A percentile compares a stretch with the other conserved stretches of the same genome.
Evolutionary conservation across 2,888 invertebrate species (phyloP).

Genomic region (Tetanocera ferruginea): DNA sequence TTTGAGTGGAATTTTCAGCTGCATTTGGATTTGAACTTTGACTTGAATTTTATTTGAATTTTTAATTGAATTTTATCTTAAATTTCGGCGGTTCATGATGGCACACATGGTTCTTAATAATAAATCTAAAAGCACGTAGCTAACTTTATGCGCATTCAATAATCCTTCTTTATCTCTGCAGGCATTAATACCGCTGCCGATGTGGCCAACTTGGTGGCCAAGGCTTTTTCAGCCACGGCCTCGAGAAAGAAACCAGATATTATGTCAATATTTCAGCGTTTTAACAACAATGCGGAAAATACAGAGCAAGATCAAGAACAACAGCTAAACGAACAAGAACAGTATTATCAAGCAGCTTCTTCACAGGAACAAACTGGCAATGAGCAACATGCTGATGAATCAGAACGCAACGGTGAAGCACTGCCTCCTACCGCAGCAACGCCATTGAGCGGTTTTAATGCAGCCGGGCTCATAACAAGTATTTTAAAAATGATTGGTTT

Average conservation of each 20-base stretch:
- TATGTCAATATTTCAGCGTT: constrained; percentile 56
- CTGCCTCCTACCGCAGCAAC: constrained; percentile 7
- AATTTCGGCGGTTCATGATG: too few species aligned
- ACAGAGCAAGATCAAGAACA: constrained; percentile 37
- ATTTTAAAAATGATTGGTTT: constrained; percentile 81
- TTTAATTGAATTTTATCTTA: too few species aligned
- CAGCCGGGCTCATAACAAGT: constrained; percentile 62
- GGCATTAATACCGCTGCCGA: constrained; percentile 72
- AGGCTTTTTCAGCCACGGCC: constrained; percentile 69
- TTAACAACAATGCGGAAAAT: constrained; percentile 11
- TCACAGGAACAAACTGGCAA: constrained; percentile 48
- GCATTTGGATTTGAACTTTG: too few species aligned
- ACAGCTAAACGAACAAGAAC: constrained; percentile 37
- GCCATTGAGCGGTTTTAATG: constrained; percentile 48
- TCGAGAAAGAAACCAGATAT: constrained; percentile 54
- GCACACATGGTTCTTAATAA: too few species aligned
- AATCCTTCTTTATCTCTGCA: constrained; percentile 37
- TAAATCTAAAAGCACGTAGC: too few species aligned
- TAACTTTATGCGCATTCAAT: too few species aligned
- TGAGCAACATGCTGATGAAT: constrained; percentile 34
- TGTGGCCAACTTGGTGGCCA: constrained; percentile 75
- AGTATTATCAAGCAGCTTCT: constrained; percentile 23
- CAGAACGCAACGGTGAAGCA: constrained; percentile 10
- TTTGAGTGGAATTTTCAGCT: too few species aligned
- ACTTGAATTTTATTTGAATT: too few species aligned